phyloP scores from a whole-genome alignment of 2,888 invertebrate species.

The Terebella lapidaria region DNA sequence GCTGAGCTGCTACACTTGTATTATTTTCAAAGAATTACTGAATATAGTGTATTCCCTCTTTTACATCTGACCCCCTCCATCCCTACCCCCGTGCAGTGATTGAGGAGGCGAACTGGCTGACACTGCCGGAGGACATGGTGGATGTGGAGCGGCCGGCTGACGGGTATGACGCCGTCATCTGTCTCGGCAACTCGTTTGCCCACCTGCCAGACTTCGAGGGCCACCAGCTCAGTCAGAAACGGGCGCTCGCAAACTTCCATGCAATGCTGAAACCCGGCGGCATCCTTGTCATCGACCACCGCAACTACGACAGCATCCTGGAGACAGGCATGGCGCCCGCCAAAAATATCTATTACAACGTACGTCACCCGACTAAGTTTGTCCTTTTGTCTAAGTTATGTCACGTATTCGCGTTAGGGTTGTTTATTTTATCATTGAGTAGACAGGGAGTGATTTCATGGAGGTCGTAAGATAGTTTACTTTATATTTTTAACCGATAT shows the following conservation, averaged over 20 bases:
- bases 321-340: conserved; percentile 71
- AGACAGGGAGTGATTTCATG: no score
- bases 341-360: conserved; percentile 84
- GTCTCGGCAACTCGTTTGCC: conserved; percentile 85
- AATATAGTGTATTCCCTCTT: no score
- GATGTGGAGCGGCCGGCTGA: conserved; percentile 46
- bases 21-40: no score
- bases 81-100: no score
- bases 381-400: no score
- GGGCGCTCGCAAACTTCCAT: conserved; percentile 73
- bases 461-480: no score
- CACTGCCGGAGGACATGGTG: conserved; percentile 69
- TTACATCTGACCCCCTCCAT: no score
- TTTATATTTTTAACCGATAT: no score
- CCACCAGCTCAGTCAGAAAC: conserved; percentile 22
- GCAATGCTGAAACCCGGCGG: conserved; percentile 80
- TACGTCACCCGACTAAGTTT: no score
- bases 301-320: conserved; percentile 81
- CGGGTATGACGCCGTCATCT: conserved; percentile 81
- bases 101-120: conserved; percentile 87
- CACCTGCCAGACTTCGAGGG: conserved; percentile 63
- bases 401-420: no score
- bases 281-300: conserved; percentile 77
- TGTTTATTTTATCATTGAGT: no score
- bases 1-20: no score